A percentile compares a stretch with the other conserved stretches of the same genome.
These are phyloP conservation scores for Ophion ventricosus DNA, from an alignment of 2,888 invertebrate species.

Conservation along the genomic window DNA sequence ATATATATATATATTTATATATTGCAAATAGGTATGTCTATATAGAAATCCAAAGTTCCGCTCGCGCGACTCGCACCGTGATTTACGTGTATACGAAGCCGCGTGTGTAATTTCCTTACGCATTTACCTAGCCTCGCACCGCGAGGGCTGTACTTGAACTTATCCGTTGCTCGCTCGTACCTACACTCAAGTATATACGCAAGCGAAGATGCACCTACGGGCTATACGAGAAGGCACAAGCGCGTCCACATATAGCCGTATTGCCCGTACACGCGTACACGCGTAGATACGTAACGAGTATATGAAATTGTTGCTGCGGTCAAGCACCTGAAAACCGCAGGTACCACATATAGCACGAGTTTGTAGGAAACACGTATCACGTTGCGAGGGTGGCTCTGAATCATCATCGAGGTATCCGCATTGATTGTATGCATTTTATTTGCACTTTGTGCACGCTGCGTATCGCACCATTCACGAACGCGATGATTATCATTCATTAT, in stretches of 20 bases:
- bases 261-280: not conserved
- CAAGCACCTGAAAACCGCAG: constrained; percentile 67
- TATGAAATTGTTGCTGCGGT: constrained; percentile 28
- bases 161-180: constrained; percentile 21
- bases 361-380: constrained; percentile 49
- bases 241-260: not conserved
- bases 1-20: not conserved
- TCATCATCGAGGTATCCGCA: constrained; percentile 60
- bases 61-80: constrained; percentile 54
- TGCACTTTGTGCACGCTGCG: constrained; percentile 59
- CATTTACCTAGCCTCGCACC: constrained; percentile 50
- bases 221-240: not conserved
- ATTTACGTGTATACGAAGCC: constrained; percentile 65
- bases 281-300: constrained; percentile 50
- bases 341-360: constrained; percentile 61
- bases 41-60: constrained; percentile 40
- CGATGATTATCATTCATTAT: too few relatives aligned
- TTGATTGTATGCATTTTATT: constrained; percentile 56
- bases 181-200: not conserved
- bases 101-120: constrained; percentile 66
- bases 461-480: not conserved
- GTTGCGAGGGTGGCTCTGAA: constrained; percentile 70
- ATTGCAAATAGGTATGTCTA: constrained; percentile 19
- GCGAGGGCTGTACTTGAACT: constrained; percentile 36
- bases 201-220: not conserved